Percentiles rank a stretch among this genome's conserved stretches.
Conservation (phyloP, 2,888 invertebrate species). For the Aphodius sticticus region DNA sequence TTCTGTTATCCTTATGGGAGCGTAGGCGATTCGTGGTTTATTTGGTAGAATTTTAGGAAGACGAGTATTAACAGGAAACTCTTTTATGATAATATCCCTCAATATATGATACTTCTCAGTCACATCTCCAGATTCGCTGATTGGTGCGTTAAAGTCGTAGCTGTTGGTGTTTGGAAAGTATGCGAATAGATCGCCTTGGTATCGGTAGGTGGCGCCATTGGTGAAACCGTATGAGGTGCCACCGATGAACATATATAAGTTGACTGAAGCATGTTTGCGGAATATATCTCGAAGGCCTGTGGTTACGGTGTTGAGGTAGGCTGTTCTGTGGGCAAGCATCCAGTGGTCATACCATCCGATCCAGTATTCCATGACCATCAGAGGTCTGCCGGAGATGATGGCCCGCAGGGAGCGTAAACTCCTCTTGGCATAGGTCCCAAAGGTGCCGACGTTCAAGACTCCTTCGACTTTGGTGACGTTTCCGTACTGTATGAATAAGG, state of each 20-base stretch:
- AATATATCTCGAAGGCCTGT: slow-evolving; percentile 42
- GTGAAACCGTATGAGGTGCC: slow-evolving; percentile 85
- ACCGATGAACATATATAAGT: slow-evolving; percentile 93
- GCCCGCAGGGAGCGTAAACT: slow-evolving; percentile 41
- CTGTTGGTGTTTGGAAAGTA: slow-evolving; percentile 57
- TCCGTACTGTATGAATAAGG: background rate
- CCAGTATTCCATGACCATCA: slow-evolving; percentile 68
- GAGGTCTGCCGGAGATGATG: slow-evolving; percentile 62
- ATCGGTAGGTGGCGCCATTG: slow-evolving; percentile 48
- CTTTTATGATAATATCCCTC: slow-evolving; percentile 45
- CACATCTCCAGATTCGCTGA: slow-evolving; percentile 88
- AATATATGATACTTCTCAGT: slow-evolving; percentile 72
- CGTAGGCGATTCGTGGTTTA: slow-evolving; percentile 48
- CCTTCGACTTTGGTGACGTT: background rate
- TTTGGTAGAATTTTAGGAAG: slow-evolving; percentile 51
- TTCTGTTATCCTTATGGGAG: slow-evolving; percentile 36
- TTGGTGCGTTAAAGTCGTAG: slow-evolving; percentile 88
- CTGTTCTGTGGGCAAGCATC: slow-evolving; percentile 61
- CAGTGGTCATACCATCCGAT: slow-evolving; percentile 36
- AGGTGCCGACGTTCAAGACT: slow-evolving; percentile 64
- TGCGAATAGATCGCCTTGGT: slow-evolving; percentile 32
- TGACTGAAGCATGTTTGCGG: slow-evolving; percentile 68
- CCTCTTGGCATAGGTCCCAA: slow-evolving; percentile 44
- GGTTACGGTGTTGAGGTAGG: slow-evolving; percentile 35
- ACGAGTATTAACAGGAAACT: slow-evolving; percentile 50